phyloP scores from a whole-genome alignment of 2,113 vertebrate species.

The Festucalex cinctus region DNA sequence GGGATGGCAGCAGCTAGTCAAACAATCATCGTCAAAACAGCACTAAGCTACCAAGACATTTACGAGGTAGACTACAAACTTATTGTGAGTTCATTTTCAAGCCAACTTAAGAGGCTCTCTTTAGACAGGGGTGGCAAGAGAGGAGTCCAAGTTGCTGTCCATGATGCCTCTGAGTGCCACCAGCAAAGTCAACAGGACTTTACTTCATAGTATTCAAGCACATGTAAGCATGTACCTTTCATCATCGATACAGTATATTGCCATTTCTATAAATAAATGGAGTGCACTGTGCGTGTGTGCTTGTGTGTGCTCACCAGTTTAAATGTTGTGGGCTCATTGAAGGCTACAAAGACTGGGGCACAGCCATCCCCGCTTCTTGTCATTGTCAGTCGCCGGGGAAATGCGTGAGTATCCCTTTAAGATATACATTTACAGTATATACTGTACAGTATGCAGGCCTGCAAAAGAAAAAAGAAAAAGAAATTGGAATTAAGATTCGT shows the following conservation, averaged over 20 bases:
- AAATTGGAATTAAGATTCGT: neutral
- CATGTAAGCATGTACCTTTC: constrained; percentile 35
- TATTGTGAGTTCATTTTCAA: neutral
- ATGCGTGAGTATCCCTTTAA: constrained; percentile 50
- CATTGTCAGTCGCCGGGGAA: constrained; percentile 66
- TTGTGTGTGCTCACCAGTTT: constrained; percentile 41
- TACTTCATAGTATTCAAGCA: constrained; percentile 62
- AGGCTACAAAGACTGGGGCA: constrained; percentile 69
- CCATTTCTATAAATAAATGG: neutral
- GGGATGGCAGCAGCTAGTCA: constrained; percentile 68
- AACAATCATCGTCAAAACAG: constrained; percentile 62
- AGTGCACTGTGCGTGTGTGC: constrained; percentile 3
- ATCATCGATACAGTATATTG: neutral
- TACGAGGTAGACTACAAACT: constrained; percentile 51
- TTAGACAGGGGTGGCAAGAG: constrained; percentile 56
- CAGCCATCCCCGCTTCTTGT: constrained; percentile 60
- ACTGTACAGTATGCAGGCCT: neutral
- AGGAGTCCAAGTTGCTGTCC: constrained; percentile 55
- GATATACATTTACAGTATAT: neutral
- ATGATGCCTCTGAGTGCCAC: constrained; percentile 62
- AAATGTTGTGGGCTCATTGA: constrained; percentile 67
- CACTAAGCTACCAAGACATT: constrained; percentile 61
- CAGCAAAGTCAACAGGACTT: constrained; percentile 61
- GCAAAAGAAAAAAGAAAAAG: neutral
- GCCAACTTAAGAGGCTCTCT: neutral